These are phyloP conservation scores for Lutjanus erythropterus DNA, from an alignment of 2,113 vertebrate species.

Conservation along the genomic window DNA sequence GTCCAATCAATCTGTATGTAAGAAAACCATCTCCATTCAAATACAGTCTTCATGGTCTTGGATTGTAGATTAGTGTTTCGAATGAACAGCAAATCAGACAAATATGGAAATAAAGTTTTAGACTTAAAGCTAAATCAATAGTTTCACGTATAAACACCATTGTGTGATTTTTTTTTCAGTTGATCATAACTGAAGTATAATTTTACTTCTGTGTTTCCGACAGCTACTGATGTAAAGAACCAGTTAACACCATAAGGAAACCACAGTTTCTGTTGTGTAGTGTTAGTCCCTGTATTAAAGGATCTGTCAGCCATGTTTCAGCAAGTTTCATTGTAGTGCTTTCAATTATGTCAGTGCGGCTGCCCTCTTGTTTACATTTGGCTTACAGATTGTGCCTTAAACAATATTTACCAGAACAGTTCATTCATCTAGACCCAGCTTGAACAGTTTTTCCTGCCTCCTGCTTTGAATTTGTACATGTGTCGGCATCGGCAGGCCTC, in stretches of 20 bases:
- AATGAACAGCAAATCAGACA: background rate
- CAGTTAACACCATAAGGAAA: background rate
- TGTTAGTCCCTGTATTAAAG: background rate
- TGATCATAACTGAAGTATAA: background rate
- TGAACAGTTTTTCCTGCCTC: background rate
- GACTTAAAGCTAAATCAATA: background rate
- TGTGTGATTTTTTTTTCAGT: background rate
- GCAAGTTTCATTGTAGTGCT: background rate
- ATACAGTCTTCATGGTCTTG: background rate
- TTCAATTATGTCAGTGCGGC: background rate
- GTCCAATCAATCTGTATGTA: background rate
- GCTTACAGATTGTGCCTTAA: background rate
- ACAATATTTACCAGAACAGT: slow-evolving; percentile 1
- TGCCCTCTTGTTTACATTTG: background rate
- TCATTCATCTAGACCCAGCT: background rate
- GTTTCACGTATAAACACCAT: background rate
- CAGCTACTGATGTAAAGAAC: background rate
- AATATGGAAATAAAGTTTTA: background rate
- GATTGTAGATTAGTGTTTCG: background rate
- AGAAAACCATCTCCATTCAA: slow-evolving; percentile 29
- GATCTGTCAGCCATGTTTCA: background rate
- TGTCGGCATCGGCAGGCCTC: slow-evolving; percentile 16
- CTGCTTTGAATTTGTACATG: background rate
- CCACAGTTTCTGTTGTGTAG: background rate
- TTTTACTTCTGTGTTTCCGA: background rate